phyloP scores from a whole-genome alignment of 1,140 invertebrate genomes.

The Dolichoris vasculosae region DNA sequence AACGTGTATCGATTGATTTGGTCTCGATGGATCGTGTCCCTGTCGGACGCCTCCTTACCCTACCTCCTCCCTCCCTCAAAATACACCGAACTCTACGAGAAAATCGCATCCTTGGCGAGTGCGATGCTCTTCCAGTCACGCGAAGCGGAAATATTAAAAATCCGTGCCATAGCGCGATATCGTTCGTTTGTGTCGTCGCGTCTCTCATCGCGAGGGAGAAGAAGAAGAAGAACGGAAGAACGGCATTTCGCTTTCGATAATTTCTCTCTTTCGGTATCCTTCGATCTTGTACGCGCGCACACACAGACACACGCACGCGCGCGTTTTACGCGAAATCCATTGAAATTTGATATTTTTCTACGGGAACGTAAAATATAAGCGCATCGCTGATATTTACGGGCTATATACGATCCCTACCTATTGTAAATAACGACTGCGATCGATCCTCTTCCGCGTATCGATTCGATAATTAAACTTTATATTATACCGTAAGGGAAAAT shows the following conservation, averaged over 20 bases:
- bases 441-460: too few relatives aligned
- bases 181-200: constrained; percentile 41
- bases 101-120: not conserved
- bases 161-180: constrained; percentile 60
- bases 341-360: constrained; percentile 46
- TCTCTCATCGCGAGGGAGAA: not conserved
- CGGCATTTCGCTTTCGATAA: not conserved
- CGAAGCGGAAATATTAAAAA: constrained; percentile 61
- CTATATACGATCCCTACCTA: not conserved
- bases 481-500: not conserved
- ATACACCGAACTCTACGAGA: not conserved
- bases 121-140: constrained; percentile 62
- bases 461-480: not conserved
- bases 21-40: too few relatives aligned
- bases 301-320: too few relatives aligned
- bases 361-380: not conserved
- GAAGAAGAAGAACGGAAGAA: too few relatives aligned
- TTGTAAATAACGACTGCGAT: not conserved
- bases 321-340: not conserved
- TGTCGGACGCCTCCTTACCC: too few relatives aligned
- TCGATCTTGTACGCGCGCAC: not conserved
- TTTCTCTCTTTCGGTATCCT: not conserved
- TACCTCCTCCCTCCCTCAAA: too few relatives aligned
- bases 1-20: constrained; percentile 24
- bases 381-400: not conserved